phyloP scores from a whole-genome alignment of 1,140 invertebrate genomes.

The Microplitis demolitor region DNA sequence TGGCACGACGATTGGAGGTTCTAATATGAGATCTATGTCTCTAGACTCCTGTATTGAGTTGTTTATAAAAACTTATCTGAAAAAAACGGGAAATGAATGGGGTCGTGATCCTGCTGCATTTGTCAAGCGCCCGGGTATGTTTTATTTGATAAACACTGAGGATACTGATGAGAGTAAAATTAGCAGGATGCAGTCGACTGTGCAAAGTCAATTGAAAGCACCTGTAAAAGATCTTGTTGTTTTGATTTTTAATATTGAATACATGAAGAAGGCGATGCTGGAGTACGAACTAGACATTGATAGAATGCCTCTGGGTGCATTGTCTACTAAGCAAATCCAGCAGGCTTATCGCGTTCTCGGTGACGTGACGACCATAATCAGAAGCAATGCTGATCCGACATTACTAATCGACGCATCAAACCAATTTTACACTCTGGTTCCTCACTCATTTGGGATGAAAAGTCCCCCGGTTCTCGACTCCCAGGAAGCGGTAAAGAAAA shows the following conservation, averaged over 20 bases:
- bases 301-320: conserved; percentile 97
- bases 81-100: conserved; percentile 89
- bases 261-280: conserved; percentile 90
- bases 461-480: conserved; percentile 84
- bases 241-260: conserved; percentile 89
- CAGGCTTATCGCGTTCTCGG: conserved; percentile 82
- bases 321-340: conserved; percentile 90
- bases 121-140: conserved; percentile 78
- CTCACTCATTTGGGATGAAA: conserved; percentile 90
- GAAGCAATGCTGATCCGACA: conserved; percentile 56
- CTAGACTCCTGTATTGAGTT: conserved; percentile 67
- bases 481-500: conserved; percentile 75
- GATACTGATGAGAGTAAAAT: conserved; percentile 65
- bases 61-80: conserved; percentile 76
- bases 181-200: conserved; percentile 42
- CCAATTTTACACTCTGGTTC: conserved; percentile 92
- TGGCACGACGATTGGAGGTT: conserved; percentile 85
- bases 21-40: conserved; percentile 71
- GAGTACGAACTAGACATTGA: conserved; percentile 97
- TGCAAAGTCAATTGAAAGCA: conserved; percentile 73
- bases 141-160: conserved; percentile 91
- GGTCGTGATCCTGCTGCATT: conserved; percentile 68
- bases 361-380: conserved; percentile 74
- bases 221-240: conserved; percentile 83
- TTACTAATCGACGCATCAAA: conserved; percentile 85